phyloP scores from a whole-genome alignment of 2,888 invertebrate genomes.

The Coenonympha glycerion region DNA sequence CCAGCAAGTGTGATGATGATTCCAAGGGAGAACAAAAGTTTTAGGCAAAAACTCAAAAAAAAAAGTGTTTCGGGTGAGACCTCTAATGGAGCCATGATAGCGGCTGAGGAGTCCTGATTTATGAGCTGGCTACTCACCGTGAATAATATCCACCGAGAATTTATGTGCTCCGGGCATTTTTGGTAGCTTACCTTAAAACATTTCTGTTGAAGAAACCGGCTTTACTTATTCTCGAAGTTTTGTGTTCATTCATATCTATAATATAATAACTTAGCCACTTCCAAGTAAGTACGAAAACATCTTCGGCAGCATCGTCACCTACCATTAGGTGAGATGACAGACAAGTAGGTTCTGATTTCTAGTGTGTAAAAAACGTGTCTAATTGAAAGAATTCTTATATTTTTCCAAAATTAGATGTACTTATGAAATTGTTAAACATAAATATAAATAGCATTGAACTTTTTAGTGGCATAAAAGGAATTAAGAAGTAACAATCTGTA shows the following conservation, averaged over 20 bases:
- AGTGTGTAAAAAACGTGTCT: too few species aligned
- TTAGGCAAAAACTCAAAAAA: not conserved
- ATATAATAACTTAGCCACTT: too few species aligned
- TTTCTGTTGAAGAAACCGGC: not conserved
- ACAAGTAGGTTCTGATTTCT: too few species aligned
- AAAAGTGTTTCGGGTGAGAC: conserved; percentile 21
- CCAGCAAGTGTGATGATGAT: not conserved
- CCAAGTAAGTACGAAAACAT: too few species aligned
- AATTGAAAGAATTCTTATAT: too few species aligned
- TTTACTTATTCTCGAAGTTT: not conserved
- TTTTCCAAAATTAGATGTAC: too few species aligned
- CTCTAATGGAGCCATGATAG: conserved; percentile 65
- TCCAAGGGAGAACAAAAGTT: not conserved
- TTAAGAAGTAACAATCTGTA: too few species aligned
- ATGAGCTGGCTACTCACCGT: conserved; percentile 60
- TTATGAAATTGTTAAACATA: too few species aligned
- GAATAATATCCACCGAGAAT: conserved; percentile 61
- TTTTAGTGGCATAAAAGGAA: too few species aligned
- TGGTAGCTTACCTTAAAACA: conserved; percentile 2
- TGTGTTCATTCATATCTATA: not conserved
- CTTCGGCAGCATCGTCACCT: too few species aligned
- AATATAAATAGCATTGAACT: too few species aligned
- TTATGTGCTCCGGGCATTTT: conserved; percentile 36
- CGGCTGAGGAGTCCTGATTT: conserved; percentile 60
- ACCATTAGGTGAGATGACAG: too few species aligned